Percentiles rank a stretch among this genome's conserved stretches.
Conservation (phyloP, 2,113 vertebrate species). For the Leptobrachium ailaonicum region DNA sequence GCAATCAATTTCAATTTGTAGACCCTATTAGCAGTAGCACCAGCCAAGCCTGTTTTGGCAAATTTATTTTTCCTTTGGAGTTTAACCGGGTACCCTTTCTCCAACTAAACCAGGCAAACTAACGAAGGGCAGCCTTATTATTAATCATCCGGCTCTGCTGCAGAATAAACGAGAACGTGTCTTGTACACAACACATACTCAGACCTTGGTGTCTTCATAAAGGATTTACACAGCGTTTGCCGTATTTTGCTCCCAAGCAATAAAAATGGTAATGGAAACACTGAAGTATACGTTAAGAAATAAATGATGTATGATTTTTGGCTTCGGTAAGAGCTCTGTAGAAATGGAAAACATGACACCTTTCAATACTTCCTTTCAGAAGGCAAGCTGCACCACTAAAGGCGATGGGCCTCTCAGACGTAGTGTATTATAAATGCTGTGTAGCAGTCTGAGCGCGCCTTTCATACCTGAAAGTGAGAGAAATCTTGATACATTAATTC, state of each 20-base stretch:
- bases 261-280: slow-evolving; percentile 38
- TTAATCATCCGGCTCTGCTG: no score
- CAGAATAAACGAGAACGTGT: no score
- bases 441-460: no score
- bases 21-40: not conserved
- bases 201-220: not conserved
- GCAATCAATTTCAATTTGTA: slow-evolving; percentile 18
- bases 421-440: no score
- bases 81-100: not conserved
- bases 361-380: slow-evolving; percentile 14
- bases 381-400: not conserved
- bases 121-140: no score
- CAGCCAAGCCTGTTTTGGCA: not conserved
- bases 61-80: not conserved
- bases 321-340: not conserved
- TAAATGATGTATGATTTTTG: slow-evolving; percentile 28
- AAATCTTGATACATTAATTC: no score
- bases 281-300: slow-evolving; percentile 39
- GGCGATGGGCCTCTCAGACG: no score
- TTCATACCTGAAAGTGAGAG: no score
- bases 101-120: no score
- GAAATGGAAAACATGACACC: slow-evolving; percentile 44
- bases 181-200: not conserved
- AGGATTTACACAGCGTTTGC: slow-evolving; percentile 3
- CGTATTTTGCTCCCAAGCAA: not conserved